phyloP scores from a whole-genome alignment of 2,113 vertebrate genomes.

The Limnothrissa miodon region DNA sequence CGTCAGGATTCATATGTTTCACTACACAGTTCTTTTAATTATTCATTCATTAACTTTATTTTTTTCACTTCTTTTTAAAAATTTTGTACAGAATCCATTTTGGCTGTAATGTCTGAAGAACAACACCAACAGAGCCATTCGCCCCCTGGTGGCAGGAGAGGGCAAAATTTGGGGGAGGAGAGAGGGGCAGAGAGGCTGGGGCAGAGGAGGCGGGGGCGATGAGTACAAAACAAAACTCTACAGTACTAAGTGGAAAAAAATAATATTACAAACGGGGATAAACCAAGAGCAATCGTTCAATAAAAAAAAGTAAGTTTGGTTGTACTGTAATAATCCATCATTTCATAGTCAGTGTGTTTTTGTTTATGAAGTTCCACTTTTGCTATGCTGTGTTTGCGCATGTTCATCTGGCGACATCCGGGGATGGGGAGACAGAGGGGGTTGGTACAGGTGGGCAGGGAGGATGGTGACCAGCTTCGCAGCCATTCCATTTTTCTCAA shows the following conservation, averaged over 20 bases:
- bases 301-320: slow-evolving; percentile 52
- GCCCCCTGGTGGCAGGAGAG: slow-evolving; percentile 57
- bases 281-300: slow-evolving; percentile 57
- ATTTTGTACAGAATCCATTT: slow-evolving; percentile 68
- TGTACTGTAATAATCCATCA: slow-evolving; percentile 54
- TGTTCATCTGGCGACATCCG: slow-evolving; percentile 60
- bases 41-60: slow-evolving; percentile 65
- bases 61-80: not conserved
- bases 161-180: slow-evolving; percentile 31
- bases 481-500: not conserved
- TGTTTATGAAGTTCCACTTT: slow-evolving; percentile 54
- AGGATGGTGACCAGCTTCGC: not conserved
- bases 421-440: slow-evolving; percentile 44
- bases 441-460: slow-evolving; percentile 34
- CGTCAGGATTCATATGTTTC: slow-evolving; percentile 67
- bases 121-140: slow-evolving; percentile 50
- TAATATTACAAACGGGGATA: slow-evolving; percentile 40
- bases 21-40: slow-evolving; percentile 77
- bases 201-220: not conserved
- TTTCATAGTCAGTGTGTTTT: slow-evolving; percentile 20
- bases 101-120: slow-evolving; percentile 57
- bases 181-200: not conserved
- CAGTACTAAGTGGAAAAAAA: slow-evolving; percentile 50
- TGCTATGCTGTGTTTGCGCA: slow-evolving; percentile 43
- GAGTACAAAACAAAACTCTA: slow-evolving; percentile 54